Evolutionary conservation across 1,140 invertebrate genomes (phyloP), one percentile per base, ranked within the genome.

Genomic region (Popillia japonica): DNA sequence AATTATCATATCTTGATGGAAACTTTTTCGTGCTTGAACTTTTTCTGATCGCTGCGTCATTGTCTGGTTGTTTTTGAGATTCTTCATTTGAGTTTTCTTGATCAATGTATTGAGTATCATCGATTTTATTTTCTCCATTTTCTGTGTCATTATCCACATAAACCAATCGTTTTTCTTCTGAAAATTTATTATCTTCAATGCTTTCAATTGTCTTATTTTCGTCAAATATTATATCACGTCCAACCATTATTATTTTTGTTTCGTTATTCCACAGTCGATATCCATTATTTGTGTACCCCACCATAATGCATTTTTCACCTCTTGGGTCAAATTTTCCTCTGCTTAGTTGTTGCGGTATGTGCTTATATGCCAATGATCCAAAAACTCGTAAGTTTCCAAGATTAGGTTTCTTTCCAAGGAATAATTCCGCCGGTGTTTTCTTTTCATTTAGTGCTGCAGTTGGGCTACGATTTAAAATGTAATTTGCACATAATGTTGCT

Each of bases 351-450:
- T 80, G 83, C 68, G 81, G 80, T 34, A 83, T 61, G 59, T 81
- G 77, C 17, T 77, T 77, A 78, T 83, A 85, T 11, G 81, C 84
- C 42, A 79, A 82, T 81, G n/a, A 85, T 84, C 81, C 87, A 87
- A 42, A 86, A 79, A 78, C 80, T 79, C 4, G 1, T 23, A 83
- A 34, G 34, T 82, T 81, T 20, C 22, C 72, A n/a, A 83, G 14
- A 73, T 80, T 34, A 6, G 77, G 77, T 59, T 78, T 81, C 1
- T 77, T 64, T 17, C 81, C 80, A 34, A 80, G 87, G 83, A 83
- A 87, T 23, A 79, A 10, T 79, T 87, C 83, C 64, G 80, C 82
- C 9, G 87, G 86, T 10, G 41, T 42, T 20, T 0, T 76, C n/a
- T 41, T 0, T 22, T 17, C 48, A n/a, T n/a, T 27, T 55, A 59